Evolutionary conservation across 2,888 invertebrate genomes (phyloP), one percentile per base, ranked within the genome.

Genomic region (Stenotaenia linearis): DNA sequence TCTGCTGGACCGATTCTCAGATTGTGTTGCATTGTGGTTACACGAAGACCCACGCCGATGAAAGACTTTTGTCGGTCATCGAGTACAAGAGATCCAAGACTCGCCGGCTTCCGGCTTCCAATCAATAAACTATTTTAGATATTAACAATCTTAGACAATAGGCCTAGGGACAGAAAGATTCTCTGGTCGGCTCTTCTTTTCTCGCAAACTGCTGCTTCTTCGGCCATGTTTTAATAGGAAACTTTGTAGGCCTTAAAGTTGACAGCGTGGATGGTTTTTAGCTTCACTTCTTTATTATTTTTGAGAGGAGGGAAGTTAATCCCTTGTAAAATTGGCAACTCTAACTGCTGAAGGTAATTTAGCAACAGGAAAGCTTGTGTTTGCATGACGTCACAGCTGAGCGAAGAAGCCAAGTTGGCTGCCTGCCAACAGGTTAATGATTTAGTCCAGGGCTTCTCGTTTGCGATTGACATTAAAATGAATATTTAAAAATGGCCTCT

Each of bases 341-440:
- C 15, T 69, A 69, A 69, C 69, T 69, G 69, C 69, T n/a, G 25
- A 69, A 23, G 69, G 69, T 69, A 69, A 69, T 69, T 69, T 69
- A 69, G 69, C 69, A 69, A 69, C 69, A 69, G 69, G 69, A 69
- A 69, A 69, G 69, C 69, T 25, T 69, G 69, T 69, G 69, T 69
- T 69, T 25, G 69, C 15, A 69, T 69, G 69, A 69, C 69, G 69
- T 69, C 69, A 69, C 69, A 69, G 69, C 15, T 69, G 69, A 69
- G 69, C 25, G 69, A 69, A 69, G 69, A 69, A 69, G 69, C 69
- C 69, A 69, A 69, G 15, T 69, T 69, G 69, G 69, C 69, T 23
- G n/a, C 23, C 6, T 1, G 69, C 69, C 69, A 69, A 69, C 69
- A 25, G 3, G 69, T 69, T 69, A 69, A 69, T 69, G 69, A 69